Conservation (phyloP, 2,888 invertebrate genomes). For the Pandemis cinnamomeana region DNA sequence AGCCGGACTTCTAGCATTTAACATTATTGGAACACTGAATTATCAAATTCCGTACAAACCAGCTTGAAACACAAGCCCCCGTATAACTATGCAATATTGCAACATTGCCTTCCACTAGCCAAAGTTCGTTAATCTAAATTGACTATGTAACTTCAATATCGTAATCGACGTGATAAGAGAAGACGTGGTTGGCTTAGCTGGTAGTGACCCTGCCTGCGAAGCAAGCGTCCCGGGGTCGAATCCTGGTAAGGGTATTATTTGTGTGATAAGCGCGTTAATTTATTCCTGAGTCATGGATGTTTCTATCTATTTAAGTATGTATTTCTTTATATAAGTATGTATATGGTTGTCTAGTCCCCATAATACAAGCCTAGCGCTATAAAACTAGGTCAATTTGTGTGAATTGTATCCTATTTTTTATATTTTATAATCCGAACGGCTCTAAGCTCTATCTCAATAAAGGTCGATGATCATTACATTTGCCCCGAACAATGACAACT, state of each 20-base stretch:
- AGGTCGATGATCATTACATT: conserved; percentile 42
- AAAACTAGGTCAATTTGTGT: too few relatives aligned
- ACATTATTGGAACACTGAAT: neutral
- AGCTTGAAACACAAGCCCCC: conserved; percentile 58
- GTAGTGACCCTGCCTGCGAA: too few relatives aligned
- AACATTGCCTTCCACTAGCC: conserved; percentile 31
- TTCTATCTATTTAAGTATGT: too few relatives aligned
- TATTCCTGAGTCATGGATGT: too few relatives aligned
- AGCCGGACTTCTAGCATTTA: neutral
- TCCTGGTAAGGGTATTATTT: too few relatives aligned
- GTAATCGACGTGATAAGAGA: neutral
- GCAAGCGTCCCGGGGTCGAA: too few relatives aligned
- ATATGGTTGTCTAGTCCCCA: too few relatives aligned
- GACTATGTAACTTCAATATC: conserved; percentile 28
- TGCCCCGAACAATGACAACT: conserved; percentile 55
- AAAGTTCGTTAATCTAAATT: conserved; percentile 34
- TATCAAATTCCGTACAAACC: conserved; percentile 29
- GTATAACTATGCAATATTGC: conserved; percentile 68
- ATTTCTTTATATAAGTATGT: too few relatives aligned
- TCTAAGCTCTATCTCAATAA: conserved; percentile 31
- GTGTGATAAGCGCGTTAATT: too few relatives aligned
- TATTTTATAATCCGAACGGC: conserved; percentile 8
- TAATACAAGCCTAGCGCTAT: too few relatives aligned
- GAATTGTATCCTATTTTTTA: too few relatives aligned
- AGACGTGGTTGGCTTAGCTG: too few relatives aligned